phyloP scores from a whole-genome alignment of 1,140 invertebrate species.

The Rhyzopertha dominica region DNA sequence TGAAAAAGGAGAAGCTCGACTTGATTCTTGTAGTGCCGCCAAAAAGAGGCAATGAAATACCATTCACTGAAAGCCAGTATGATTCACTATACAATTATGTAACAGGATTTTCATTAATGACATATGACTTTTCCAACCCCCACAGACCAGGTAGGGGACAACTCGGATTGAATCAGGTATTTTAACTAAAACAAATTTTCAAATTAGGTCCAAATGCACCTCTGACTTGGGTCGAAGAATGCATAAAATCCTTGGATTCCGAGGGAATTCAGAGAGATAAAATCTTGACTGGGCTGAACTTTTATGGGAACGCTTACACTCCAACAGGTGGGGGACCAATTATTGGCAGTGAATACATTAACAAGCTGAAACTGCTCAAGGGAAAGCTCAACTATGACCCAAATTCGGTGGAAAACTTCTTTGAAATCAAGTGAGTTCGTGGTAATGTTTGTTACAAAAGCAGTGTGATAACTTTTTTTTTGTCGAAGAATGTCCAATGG shows the following conservation, averaged over 20 bases:
- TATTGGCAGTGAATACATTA: constrained; percentile 70
- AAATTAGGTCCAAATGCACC: constrained; percentile 76
- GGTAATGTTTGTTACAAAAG: too few relatives aligned
- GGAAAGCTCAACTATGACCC: constrained; percentile 72
- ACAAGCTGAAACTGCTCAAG: constrained; percentile 61
- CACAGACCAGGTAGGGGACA: constrained; percentile 64
- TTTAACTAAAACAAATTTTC: constrained; percentile 4
- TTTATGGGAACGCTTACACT: constrained; percentile 88
- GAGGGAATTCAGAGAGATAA: constrained; percentile 62
- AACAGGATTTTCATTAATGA: constrained; percentile 88
- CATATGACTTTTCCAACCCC: constrained; percentile 86
- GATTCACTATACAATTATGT: constrained; percentile 70
- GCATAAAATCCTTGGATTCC: constrained; percentile 68
- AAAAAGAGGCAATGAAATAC: constrained; percentile 60
- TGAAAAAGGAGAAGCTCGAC: constrained; percentile 55
- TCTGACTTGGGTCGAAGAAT: constrained; percentile 72
- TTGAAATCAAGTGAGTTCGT: constrained; percentile 75
- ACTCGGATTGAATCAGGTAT: not conserved
- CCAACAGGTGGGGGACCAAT: constrained; percentile 72
- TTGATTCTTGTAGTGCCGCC: constrained; percentile 84
- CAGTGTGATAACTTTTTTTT: not conserved
- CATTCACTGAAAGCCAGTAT: constrained; percentile 75
- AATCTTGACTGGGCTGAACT: constrained; percentile 86
- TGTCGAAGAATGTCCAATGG: constrained; percentile 33
- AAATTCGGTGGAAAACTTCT: constrained; percentile 75